Conservation (phyloP, 2,797 vertebrate genomes). For the Podarcis lilfordi region DNA sequence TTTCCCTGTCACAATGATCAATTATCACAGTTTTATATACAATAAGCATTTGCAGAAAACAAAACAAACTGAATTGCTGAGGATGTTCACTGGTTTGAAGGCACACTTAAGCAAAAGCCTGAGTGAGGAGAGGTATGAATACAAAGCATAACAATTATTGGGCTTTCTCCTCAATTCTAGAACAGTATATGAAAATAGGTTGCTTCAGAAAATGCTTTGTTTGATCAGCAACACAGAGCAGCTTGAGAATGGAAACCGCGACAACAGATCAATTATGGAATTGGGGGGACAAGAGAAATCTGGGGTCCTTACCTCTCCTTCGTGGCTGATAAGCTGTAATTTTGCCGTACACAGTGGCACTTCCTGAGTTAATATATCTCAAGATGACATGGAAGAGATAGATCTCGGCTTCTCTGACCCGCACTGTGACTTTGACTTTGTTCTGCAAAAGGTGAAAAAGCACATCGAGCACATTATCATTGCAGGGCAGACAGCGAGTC, state of each 20-base stretch:
- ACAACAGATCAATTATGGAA: constrained; percentile 54
- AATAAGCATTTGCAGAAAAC: background rate
- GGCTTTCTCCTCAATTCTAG: background rate
- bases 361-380: constrained; percentile 88
- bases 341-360: constrained; percentile 86
- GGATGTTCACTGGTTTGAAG: background rate
- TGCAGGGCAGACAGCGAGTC: constrained; percentile 6
- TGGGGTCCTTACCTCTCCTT: constrained; percentile 84
- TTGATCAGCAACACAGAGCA: background rate
- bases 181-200: background rate
- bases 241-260: constrained; percentile 29
- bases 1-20: background rate
- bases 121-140: background rate
- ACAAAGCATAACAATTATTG: background rate
- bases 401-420: constrained; percentile 87
- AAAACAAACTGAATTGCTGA: background rate
- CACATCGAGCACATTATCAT: constrained; percentile 57
- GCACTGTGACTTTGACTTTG: constrained; percentile 87
- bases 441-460: constrained; percentile 78
- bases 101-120: background rate
- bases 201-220: background rate
- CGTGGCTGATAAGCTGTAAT: constrained; percentile 90
- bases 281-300: constrained; percentile 54
- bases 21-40: no score
- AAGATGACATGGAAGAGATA: constrained; percentile 90